A percentile compares a stretch with the other conserved stretches of the same genome.
Conservation (phyloP, 2,797 vertebrate species). For the Bovichtus variegatus region DNA sequence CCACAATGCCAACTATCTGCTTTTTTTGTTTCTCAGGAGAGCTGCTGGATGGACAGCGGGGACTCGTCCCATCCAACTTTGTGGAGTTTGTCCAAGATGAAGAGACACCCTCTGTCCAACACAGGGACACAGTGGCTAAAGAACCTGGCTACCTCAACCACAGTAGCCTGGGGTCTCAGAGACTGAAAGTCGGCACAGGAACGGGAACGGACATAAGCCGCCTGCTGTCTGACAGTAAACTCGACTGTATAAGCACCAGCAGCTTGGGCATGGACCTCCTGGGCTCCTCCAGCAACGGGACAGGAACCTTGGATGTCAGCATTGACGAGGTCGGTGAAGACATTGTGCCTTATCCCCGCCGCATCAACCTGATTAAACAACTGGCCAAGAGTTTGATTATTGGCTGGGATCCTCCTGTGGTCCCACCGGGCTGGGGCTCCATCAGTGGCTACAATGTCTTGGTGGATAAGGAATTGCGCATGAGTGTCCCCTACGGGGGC, state of each 20-base stretch:
- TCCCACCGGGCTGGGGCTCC: conserved; percentile 93
- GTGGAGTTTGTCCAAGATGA: conserved; percentile 96
- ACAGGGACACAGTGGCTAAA: conserved; percentile 85
- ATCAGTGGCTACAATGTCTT: conserved; percentile 95
- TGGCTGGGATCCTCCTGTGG: conserved; percentile 96
- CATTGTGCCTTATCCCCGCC: conserved; percentile 98
- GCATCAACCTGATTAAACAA: conserved; percentile 98
- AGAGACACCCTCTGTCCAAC: conserved; percentile 83
- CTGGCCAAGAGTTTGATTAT: conserved; percentile 98
- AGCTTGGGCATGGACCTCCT: conserved; percentile 82
- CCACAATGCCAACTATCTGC: conserved; percentile 6
- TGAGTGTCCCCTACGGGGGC: conserved; percentile 90
- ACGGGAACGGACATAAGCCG: conserved; percentile 74
- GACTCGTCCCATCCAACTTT: conserved; percentile 98
- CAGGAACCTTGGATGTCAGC: conserved; percentile 90
- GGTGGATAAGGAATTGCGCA: conserved; percentile 93
- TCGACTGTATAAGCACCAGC: conserved; percentile 77
- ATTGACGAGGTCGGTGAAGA: conserved; percentile 97
- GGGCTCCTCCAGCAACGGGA: conserved; percentile 87
- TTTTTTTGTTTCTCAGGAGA: conserved; percentile 87
- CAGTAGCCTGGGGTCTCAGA: conserved; percentile 82
- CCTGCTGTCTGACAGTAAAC: conserved; percentile 81
- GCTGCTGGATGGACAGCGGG: conserved; percentile 95
- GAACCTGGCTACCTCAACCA: conserved; percentile 92
- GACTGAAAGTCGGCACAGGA: conserved; percentile 74